Base-by-base conservation (phyloP, 2,888 invertebrate genomes). In the Drosophila paranaensis region DNA sequence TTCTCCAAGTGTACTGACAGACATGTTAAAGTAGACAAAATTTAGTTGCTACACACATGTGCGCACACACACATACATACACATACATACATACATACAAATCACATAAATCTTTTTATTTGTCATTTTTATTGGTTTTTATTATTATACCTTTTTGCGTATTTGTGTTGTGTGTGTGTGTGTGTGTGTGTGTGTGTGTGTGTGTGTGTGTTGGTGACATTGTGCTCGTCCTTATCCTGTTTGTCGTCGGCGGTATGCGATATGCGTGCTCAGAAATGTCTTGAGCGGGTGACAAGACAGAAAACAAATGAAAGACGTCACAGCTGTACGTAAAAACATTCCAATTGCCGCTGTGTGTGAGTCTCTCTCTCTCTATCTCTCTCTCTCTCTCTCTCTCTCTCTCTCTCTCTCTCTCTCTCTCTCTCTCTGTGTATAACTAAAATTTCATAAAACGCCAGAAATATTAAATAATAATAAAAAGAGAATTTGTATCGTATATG, bases 51-150 rank as follows among this genome's bases (percentile, higher is more conserved):
- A 27, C 39, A 39, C n/a, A 67, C 33, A 33, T 33, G 33, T 33
- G 33, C 33, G 10, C 10, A 9, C 33, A 10, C 10, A 33, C 40
- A 65, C 10, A 62, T 20, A 64, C 13, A 13, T 13, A 45, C 27
- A 58, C 39, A 61, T 61, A 64, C 13, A 13, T 14, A 45, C 27
- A 58, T 37, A 61, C 60, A 79, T 73, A 85, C 72, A 79, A 79
- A 79, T 81, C 79, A 69, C 83, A 87, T 87, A 89, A 87, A 87
- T 87, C 90, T 89, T 87, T 89, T 87, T 89, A 89, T 87, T 87
- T 87, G 90, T 87, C 90, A 85, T 79, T 89, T 87, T 87, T 87
- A 87, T 87, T 89, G 83, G 86, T 76, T 89, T 88, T 89, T 85
- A 85, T 85, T 89, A 89, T 87, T 87, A 87, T 85, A 85, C 88